Evolutionary conservation across 2,797 vertebrate species (phyloP), one percentile per base, ranked within the genome.

Genomic region (Chelon labrosus): DNA sequence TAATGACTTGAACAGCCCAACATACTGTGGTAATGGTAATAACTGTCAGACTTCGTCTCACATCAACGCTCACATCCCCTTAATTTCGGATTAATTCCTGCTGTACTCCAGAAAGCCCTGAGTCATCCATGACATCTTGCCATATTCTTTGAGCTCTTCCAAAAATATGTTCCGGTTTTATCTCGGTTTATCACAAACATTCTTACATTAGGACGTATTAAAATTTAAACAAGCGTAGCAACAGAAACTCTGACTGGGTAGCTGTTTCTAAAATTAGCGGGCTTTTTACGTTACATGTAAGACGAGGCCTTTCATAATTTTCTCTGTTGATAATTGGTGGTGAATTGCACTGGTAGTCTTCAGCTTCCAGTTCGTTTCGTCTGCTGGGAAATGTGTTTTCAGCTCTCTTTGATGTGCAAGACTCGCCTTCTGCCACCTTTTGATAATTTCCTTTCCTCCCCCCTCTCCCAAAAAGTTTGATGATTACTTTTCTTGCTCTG

Each of bases 21-120:
- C 86, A 85, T 85, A 88, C 88, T 87, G 89, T 54, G 46, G 80
- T 88, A 78, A 92, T 86, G 70, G 85, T 86, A 90, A 91, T 89
- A 87, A 88, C 87, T 87, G 87, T 91, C 87, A 88, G 82, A 84
- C 77, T 83, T 71, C 19, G 80, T 92, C 84, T 87, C 85, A 85
- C 86, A 84, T 88, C 89, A 83, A 62, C 73, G 83, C 86, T 84
- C 84, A 86, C 85, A 79, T 88, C 75, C 85, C 65, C 71, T 75
- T 91, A 85, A 91, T 92, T 92, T 89, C 79, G 88, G 86, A 91
- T 91, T 91, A 81, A 91, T 91, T 90, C 72, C 78, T 68, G 51
- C 71, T 73, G 61, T 76, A 69, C 75, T 84, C 31, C 6, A 65
- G 74, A 82, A 88, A 73, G 56, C 74, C 75, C 44, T 0, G 35